Percentiles rank a stretch among this genome's conserved stretches.
Conservation (phyloP, 2,888 invertebrate species). For the Aspidiotus destructor region DNA sequence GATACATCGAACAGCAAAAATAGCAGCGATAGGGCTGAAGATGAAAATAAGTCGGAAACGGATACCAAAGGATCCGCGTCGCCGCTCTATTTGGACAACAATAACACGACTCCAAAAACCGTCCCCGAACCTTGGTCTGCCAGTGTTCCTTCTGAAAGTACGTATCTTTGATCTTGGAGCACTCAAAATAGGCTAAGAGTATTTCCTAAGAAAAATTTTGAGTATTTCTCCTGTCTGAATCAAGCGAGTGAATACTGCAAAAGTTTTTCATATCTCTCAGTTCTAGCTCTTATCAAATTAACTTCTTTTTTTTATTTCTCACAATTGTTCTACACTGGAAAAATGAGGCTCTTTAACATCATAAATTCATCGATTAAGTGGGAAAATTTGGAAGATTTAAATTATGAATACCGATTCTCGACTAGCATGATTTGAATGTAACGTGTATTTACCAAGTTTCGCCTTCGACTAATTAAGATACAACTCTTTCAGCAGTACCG, state of each 20-base stretch:
- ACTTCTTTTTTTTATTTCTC: no score
- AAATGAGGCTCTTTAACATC: no score
- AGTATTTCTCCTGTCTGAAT: no score
- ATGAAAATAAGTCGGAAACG: conserved; percentile 11
- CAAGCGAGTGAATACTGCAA: no score
- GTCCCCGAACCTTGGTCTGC: conserved; percentile 13
- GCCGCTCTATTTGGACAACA: conserved; percentile 15
- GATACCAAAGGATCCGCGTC: conserved; percentile 8
- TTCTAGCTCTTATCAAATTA: no score
- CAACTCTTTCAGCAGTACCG: not conserved
- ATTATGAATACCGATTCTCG: no score
- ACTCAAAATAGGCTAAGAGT: no score
- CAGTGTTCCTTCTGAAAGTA: conserved; percentile 10
- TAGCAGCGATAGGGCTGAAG: conserved; percentile 3
- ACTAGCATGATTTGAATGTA: not conserved
- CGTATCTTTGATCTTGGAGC: not conserved
- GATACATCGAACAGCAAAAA: conserved; percentile 6
- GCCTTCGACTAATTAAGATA: not conserved
- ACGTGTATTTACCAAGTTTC: not conserved
- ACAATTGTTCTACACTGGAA: no score
- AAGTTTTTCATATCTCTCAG: no score
- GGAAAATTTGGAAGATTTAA: no score
- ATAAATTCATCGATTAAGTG: no score
- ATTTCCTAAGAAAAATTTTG: no score
- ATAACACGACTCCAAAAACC: not conserved